Base-by-base conservation (phyloP, 2,888 invertebrate species). In the Gymnosoma rotundatum region DNA sequence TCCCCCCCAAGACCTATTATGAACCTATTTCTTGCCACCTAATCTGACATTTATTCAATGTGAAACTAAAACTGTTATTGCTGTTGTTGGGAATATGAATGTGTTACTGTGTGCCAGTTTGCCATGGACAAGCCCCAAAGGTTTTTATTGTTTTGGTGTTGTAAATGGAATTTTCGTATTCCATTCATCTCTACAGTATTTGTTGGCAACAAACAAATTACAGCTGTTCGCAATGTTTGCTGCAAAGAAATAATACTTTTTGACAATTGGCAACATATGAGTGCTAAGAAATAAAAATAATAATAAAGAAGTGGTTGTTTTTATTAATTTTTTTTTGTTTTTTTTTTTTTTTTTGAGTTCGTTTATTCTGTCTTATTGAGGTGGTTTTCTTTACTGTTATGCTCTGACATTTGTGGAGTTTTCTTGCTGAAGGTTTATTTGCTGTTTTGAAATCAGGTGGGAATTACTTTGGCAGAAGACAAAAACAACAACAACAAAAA, bases 191-290 rank as follows among this genome's bases (percentile, higher is more conserved):
- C 63, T 52, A 18, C 36, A 70, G 64, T 84, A 72, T 84, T 84
- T 84, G 81, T 81, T 64, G 70, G 84, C 67, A 81, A 70, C 81
- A 78, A 84, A 84, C 84, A 84, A 84, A 84, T 84, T 84, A 84
- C 84, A 84, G 78, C 84, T 84, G 84, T 84, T 84, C 69, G 69
- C 74, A 54, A 58, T 70, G 66, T 76, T 80, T 73, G 74, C 78
- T 45, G 63, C 45, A 67, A 50, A 75, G 69, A 48, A 63, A 74
- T 69, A 58, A 60, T 54, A 60, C 42, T 60, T 25, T 58, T 66
- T 38, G 32, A 73, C 73, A 81, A 81, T 81, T 75, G 67, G 18
- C 2, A 84, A 64, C 80, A 84, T 81, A 74, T 84, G 78, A 81
- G 72, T 70, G 72, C 32, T 66, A 72, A 79, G 66, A 63, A 63